A percentile compares a stretch with the other conserved stretches of the same genome.
phyloP scores from a whole-genome alignment of 2,113 vertebrate genomes.

The Hystrix brachyura region DNA sequence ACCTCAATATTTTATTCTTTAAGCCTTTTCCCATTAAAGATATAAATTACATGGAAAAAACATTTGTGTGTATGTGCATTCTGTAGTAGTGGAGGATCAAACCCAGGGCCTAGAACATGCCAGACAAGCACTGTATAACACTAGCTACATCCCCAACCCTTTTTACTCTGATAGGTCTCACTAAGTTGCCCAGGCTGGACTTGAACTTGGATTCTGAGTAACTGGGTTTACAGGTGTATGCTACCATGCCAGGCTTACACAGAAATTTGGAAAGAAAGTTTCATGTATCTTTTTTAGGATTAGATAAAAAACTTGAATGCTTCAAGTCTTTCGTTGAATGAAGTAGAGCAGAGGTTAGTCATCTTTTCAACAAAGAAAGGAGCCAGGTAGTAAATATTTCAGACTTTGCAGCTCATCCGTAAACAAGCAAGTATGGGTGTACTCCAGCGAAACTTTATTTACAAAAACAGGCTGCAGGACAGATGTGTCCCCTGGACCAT shows the following conservation, averaged over 20 bases:
- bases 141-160: not conserved
- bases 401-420: not conserved
- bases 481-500: not conserved
- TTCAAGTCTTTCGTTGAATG: slow-evolving; percentile 40
- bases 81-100: not conserved
- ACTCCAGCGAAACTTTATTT: slow-evolving; percentile 38
- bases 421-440: not conserved
- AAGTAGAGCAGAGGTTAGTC: not conserved
- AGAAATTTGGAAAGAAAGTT: slow-evolving; percentile 17
- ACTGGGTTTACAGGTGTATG: not conserved
- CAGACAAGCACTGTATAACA: not conserved
- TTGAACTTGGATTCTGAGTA: not conserved
- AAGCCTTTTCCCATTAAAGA: slow-evolving; percentile 8
- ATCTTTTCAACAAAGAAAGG: not conserved
- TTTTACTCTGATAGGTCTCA: not conserved
- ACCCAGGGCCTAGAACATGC: not conserved
- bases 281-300: slow-evolving; percentile 42
- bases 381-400: not conserved
- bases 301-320: slow-evolving; percentile 26
- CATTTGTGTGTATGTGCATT: not conserved
- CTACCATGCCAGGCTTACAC: not conserved
- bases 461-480: not conserved
- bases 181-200: not conserved
- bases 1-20: not conserved
- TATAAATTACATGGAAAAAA: not conserved